Percentiles rank a stretch among this genome's conserved stretches.
Conservation (phyloP, 2,888 invertebrate genomes). For the Agonopterix subpropinquella region DNA sequence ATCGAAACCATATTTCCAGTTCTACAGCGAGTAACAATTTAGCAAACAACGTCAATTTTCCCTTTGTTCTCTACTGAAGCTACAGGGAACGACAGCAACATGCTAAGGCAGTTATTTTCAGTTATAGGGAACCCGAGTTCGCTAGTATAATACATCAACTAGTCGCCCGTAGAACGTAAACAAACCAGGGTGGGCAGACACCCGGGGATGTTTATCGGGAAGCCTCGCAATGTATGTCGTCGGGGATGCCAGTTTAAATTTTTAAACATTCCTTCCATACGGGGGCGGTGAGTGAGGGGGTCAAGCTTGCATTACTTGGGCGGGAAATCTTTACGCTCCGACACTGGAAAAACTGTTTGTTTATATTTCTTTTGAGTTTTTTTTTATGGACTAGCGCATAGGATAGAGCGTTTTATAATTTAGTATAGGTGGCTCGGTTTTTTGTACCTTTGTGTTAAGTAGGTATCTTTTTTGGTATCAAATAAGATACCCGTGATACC, state of each 20-base stretch:
- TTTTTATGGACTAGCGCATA: too few relatives aligned
- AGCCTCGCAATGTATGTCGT: conserved; percentile 43
- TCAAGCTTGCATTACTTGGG: conserved; percentile 9
- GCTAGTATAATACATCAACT: conserved; percentile 30
- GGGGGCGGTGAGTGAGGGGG: conserved; percentile 5
- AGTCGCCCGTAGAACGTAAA: conserved; percentile 35
- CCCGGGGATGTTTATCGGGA: conserved; percentile 60
- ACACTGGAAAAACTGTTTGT: conserved; percentile 4
- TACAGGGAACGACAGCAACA: conserved; percentile 1
- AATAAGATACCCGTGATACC: too few relatives aligned
- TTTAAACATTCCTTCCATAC: conserved; percentile 39
- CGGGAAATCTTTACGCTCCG: conserved; percentile 8
- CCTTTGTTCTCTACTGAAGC: conserved; percentile 3
- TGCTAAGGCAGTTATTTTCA: conserved; percentile 15
- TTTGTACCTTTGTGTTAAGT: too few relatives aligned
- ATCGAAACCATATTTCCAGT: too few relatives aligned
- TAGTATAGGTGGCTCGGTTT: too few relatives aligned
- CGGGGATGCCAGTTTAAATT: conserved; percentile 49
- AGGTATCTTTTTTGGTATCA: too few relatives aligned
- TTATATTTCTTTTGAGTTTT: background rate
- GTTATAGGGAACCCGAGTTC: conserved; percentile 1
- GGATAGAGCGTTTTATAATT: too few relatives aligned
- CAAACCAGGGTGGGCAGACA: conserved; percentile 36
- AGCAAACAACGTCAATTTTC: too few relatives aligned
- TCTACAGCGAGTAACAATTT: too few relatives aligned